Evolutionary conservation across 1,140 invertebrate species (phyloP).

Genomic region (Drosophila kurseongensis): DNA sequence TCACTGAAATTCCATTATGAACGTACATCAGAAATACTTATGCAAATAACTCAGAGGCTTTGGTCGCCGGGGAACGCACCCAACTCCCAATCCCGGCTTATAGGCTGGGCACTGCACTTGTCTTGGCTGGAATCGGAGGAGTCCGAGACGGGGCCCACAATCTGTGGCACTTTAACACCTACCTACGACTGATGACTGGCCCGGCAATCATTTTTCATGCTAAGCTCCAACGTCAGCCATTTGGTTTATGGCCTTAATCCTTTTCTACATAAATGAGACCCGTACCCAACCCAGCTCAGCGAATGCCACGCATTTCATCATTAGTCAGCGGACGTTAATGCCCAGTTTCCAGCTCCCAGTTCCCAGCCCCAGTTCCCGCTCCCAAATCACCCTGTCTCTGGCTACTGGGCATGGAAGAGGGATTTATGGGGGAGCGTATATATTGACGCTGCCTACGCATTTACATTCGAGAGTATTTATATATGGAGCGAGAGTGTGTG

Average conservation of each 20-base stretch:
- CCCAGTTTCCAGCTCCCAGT: slow-evolving; percentile 57
- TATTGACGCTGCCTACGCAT: slow-evolving; percentile 62
- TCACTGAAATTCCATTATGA: slow-evolving; percentile 26
- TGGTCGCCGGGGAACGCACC: slow-evolving; percentile 1
- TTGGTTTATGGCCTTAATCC: slow-evolving; percentile 82
- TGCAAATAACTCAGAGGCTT: slow-evolving; percentile 53
- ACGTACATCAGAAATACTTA: slow-evolving; percentile 46
- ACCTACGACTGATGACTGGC: slow-evolving; percentile 63
- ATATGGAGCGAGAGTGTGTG: slow-evolving; percentile 22
- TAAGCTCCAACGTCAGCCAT: slow-evolving; percentile 81
- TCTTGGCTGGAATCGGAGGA: slow-evolving; percentile 12
- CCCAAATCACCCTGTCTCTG: slow-evolving; percentile 15
- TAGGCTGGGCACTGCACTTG: slow-evolving; percentile 35
- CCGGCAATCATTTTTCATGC: slow-evolving; percentile 80
- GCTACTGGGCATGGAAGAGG: slow-evolving; percentile 36
- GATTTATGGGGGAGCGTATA: slow-evolving; percentile 32
- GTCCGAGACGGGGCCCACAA: slow-evolving; percentile 32
- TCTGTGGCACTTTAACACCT: slow-evolving; percentile 76
- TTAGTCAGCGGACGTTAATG: slow-evolving; percentile 80
- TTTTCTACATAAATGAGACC: slow-evolving; percentile 80
- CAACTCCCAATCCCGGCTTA: slow-evolving; percentile 25
- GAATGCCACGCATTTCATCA: slow-evolving; percentile 82
- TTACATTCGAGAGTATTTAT: slow-evolving; percentile 46
- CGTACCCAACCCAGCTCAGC: slow-evolving; percentile 34
- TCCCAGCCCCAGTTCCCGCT: slow-evolving; percentile 4